These are phyloP conservation scores for Cataglyphis cursor DNA, from an alignment of 2,888 invertebrate genomes.

Conservation along the genomic window DNA sequence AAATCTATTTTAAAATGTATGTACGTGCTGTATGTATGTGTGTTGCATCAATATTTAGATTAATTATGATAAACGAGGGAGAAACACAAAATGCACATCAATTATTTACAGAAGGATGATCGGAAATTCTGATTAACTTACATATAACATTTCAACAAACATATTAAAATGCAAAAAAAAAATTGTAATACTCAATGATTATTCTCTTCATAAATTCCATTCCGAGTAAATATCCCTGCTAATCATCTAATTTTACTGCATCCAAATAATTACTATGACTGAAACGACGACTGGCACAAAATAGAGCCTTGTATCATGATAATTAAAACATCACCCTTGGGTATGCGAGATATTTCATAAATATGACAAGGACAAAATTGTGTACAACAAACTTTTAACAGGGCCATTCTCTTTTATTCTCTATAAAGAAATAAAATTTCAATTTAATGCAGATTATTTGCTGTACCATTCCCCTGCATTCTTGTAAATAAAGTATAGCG, in stretches of 20 bases:
- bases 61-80: background rate
- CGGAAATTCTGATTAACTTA: background rate
- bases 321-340: constrained; percentile 42
- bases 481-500: constrained; percentile 17
- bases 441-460: background rate
- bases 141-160: background rate
- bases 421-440: constrained; percentile 35
- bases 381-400: constrained; percentile 29
- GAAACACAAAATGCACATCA: background rate
- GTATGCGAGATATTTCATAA: constrained; percentile 8
- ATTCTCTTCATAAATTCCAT: background rate
- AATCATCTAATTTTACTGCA: background rate
- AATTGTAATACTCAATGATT: background rate
- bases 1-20: background rate
- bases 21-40: no score
- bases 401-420: background rate
- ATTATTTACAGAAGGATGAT: background rate
- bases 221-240: background rate
- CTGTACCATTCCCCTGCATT: background rate
- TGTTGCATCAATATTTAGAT: background rate
- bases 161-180: constrained; percentile 6
- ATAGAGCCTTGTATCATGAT: background rate
- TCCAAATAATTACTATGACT: constrained; percentile 29
- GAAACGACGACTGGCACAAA: background rate
- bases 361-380: constrained; percentile 32